Conservation (phyloP, 1,140 invertebrate genomes). For the Lanistes nyassanus region DNA sequence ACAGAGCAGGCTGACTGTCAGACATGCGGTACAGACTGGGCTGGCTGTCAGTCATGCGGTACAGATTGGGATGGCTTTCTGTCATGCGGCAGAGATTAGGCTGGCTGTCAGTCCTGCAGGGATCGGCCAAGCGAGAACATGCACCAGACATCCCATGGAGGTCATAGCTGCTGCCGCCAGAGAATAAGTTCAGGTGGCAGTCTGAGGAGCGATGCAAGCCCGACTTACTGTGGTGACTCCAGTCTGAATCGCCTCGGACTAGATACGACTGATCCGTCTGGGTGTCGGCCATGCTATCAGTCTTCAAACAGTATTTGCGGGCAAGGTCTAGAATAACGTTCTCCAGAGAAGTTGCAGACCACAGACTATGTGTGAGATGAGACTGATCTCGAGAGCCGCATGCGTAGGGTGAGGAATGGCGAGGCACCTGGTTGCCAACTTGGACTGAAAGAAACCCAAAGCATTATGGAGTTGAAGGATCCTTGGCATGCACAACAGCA, state of each 20-base stretch:
- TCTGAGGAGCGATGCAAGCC: no score
- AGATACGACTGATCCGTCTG: no score
- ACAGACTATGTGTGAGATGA: conserved; percentile 25
- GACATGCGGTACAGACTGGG: conserved; percentile 1
- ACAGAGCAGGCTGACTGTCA: conserved; percentile 17
- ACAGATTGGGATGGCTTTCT: no score
- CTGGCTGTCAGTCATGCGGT: conserved; percentile 19
- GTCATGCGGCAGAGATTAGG: no score
- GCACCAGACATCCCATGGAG: no score
- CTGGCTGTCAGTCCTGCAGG: no score
- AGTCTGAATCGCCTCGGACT: no score
- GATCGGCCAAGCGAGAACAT: no score
- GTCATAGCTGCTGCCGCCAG: no score
- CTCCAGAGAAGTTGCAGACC: conserved; percentile 61
- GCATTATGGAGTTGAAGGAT: conserved; percentile 2
- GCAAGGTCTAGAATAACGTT: conserved; percentile 53
- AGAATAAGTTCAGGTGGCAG: no score
- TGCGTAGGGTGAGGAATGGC: conserved; percentile 41
- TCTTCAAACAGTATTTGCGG: conserved; percentile 27
- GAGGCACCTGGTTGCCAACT: conserved; percentile 32
- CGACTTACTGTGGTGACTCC: no score
- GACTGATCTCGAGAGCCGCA: conserved; percentile 3
- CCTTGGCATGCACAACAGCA: conserved; percentile 8
- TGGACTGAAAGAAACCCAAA: conserved; percentile 34
- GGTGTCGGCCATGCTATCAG: not conserved